Evolutionary conservation across 2,113 vertebrate genomes (phyloP), one percentile per base, ranked within the genome.

Genomic region (Neotragus moschatus): DNA sequence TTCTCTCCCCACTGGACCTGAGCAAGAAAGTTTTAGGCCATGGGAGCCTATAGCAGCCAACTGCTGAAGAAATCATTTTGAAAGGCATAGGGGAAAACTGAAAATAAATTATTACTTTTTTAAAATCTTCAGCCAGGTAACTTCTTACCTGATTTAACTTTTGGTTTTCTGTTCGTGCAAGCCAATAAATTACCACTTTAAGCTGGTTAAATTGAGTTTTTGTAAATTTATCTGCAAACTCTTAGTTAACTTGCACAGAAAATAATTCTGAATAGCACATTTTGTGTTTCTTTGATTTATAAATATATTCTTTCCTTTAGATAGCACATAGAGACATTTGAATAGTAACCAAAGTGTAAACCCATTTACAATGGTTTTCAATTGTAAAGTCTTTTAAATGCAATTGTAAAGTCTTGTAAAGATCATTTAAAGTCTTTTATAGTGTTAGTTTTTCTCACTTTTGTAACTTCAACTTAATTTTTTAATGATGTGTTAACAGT

Each of bases 241-340:
- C 75, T 90, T 79, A 90, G 9, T 84, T 87, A 55, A 66, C 1
- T 43, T 91, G 13, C 15, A 95, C 94, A 60, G 28, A 79, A 82
- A 84, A 39, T 45, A 25, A 56, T 66, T 56, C 11, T n/a, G 30
- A 96, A 73, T 63, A 56, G 16, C 17, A 47, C 0, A 6, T 84
- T 45, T 53, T 33, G 12, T 39, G 12, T n/a, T 51, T 13, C 26
- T 92, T 51, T 94, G 16, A 84, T 84, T 16, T 84, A 16, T 39
- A 84, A 33, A 84, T 80, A 80, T 3, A 15, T 60, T 21, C 16
- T 26, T 94, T 88, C 39, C 33, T 85, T 94, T 94, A 58, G 21
- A 66, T 19, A 58, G 14, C 36, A 56, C 11, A 1, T 26, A 77
- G 33, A 49, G 61, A 5, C 1, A 12, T 63, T 84, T 85, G 23